Evolutionary conservation across 2,797 vertebrate species (phyloP), one percentile per base, ranked within the genome.

Genomic region (Sebastes elongatus): DNA sequence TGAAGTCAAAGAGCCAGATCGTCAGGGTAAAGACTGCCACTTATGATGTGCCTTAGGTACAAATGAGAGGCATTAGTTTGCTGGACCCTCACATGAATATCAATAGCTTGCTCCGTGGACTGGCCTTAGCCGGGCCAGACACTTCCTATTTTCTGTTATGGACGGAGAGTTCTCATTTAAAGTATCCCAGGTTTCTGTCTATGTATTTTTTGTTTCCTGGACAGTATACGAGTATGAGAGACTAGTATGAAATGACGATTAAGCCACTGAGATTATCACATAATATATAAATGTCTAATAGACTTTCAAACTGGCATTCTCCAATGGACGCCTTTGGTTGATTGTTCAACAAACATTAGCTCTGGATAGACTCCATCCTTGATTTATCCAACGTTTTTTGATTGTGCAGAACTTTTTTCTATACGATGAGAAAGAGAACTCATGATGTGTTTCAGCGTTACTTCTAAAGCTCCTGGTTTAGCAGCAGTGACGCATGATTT

Each of bases 31-130:
- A 94, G 92, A 91, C 89, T 76, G 81, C 80, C 86, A 92, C 83
- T 94, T 91, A 93, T 92, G 86, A 94, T 91, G 82, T 91, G 90
- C 92, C 90, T 87, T 86, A 91, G 89, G 89, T 93, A 91, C 80
- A 94, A 93, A 93, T 89, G 90, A 90, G 90, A 88, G 70, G 80
- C 89, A 92, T 91, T 91, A 93, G 85, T 85, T 90, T 66, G 78
- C 89, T 49, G 81, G 79, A 88, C 87, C 74, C 81, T 83, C 79
- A 73, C 85, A 86, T 86, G 89, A 93, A 93, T 93, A 88, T 85
- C 89, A 94, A 93, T 88, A 22, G 55, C 78, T 74, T 46, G 64
- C 62, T 80, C 73, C 56, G 20, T 52, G 70, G 66, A 61, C 65
- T 86, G 69, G 78, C 76, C 80, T 78, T 10, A 22, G 75, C 49